Evolutionary conservation across 2,888 invertebrate species (phyloP), one percentile per base, ranked within the genome.

Genomic region (Taphrorychus bicolor): DNA sequence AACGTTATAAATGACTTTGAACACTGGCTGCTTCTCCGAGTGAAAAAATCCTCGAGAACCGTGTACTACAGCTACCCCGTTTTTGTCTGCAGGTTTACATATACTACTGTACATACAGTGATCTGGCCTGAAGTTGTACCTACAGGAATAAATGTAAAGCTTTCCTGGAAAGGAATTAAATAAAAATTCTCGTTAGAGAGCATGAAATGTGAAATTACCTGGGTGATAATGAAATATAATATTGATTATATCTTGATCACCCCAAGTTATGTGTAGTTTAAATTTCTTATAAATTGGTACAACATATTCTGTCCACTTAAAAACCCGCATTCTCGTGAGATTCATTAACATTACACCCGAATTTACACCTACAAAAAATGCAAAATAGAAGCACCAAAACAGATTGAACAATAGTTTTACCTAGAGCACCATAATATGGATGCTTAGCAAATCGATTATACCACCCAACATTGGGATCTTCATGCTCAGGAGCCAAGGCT

Each of bases 281-380:
- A 94, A 97, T 79, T 93, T 89, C 72, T 91, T 87, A 83, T 94
- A 92, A 73, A 95, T 91, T 2, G 94, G 92, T 71, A 91, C 86
- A 22, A 97, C 89, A 79, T 93, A 91, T 69, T 91, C 87, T 66
- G 89, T 89, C 96, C 97, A 97, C 21, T 90, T 87, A 76, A 95
- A 94, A 22, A 86, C 82, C 69, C 97, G 84, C 93, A 98, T 94
- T 76, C 94, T 87, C 0, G 96, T 96, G 59, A 98, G 84, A 82
- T 98, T 97, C 97, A 98, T 98, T 57, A 98, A 82, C 97, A 98
- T 97, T 0, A 98, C 96, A 40, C 97, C 98, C 0, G 97, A 97
- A 83, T 98, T 98, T 0, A 98, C 88, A 66, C 97, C 97, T 92
- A 77, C 57, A 78, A 76, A 11, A 22, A 1, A 2, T 5, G 14